Base-by-base conservation (phyloP, 2,113 vertebrate genomes). In the Triplophysa dalaica region DNA sequence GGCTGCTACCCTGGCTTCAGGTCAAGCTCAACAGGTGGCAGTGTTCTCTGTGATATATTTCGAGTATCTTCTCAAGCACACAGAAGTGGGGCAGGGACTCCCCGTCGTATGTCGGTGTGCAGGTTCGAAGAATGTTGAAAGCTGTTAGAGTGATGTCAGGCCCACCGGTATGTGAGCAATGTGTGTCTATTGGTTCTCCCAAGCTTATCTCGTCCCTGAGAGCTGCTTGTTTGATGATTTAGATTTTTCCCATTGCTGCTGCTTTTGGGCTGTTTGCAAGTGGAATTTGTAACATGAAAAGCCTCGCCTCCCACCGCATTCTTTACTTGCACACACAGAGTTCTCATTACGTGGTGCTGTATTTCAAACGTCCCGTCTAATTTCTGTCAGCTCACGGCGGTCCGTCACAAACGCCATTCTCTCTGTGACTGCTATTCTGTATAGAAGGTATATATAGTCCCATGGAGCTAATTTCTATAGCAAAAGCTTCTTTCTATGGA, bases 151-250 rank as follows among this genome's bases (percentile, higher is more conserved):
- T 73, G 77, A 74, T 80, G 81, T 77, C 52, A 82, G 54, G 33
- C 43, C 56, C 22, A 62, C 24, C 16, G 79, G 48, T 75, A 81
- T 85, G 81, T 81, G 54, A 75, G 65, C 50, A 83, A 79, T 83
- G 70, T 64, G 33, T 79, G 38, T 45, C 65, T 22, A 58, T 77
- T 77, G 74, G 77, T 60, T 81, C 5, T 65, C 45, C 70, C 54
- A 56, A 60, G 63, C 74, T 73, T 78, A 82, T 80, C 68, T 78
- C 52, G 22, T 65, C 56, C 65, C 2, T 24, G 68, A 29, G 74
- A 72, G 38, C 41, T 33, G 68, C 24, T 61, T 66, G 60, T 82
- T 70, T 85, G 63, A 65, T 75, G 48, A 65, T 24, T 65, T 50
- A 76, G 76, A 75, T 68, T 54, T 82, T 82, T 79, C 65, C 60